Evolutionary conservation across 1,140 invertebrate species (phyloP), one percentile per base, ranked within the genome.

Genomic region (Ceratoteleas bidentatus): DNA sequence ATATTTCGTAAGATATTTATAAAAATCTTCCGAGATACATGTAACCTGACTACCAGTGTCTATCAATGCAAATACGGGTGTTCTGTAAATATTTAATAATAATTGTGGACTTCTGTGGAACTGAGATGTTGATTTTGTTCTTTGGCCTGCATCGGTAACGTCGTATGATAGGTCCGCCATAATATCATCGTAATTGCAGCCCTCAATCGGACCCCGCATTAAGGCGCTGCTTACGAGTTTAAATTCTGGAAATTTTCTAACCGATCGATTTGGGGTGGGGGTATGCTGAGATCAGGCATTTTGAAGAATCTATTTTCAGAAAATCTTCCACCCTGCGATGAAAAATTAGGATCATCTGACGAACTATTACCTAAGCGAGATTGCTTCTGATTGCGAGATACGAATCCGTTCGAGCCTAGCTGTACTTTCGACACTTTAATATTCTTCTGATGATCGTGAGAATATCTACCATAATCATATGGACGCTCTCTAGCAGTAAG

Each of bases 51-150:
- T 53, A 8, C 61, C 61, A 0, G 61, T 40, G 24, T 52, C 61
- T 14, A 64, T 64, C 13, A 64, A 14, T 0, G 61, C 47, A 11
- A 34, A 64, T 15, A 49, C 24, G 32, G 38, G 57, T 10, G 36
- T 60, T 32, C 32, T 60, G 32, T n/a, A n/a, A n/a, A 53, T 56
- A 13, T 7, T 33, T 7, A 56, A 11, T 3, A 66, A 45, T 15
- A 66, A 47, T 36, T 66, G 38, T 0, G 64, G 64, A 56, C 64
- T 66, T 53, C 52, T 36, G 9, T 36, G 34, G 9, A 36, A 36
- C 9, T 36, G 34, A 4, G 34, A 9, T 65, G 0, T 3, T 16
- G 13, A 53, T 11, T 43, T 54, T 36, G 34, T 6, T 36, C 9
- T 36, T 36, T 4, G 9, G 9, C 34, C 9, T n/a, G n/a, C n/a